These are phyloP conservation scores for Dascillus cervinus DNA, from an alignment of 2,888 invertebrate species.

Conservation along the genomic window DNA sequence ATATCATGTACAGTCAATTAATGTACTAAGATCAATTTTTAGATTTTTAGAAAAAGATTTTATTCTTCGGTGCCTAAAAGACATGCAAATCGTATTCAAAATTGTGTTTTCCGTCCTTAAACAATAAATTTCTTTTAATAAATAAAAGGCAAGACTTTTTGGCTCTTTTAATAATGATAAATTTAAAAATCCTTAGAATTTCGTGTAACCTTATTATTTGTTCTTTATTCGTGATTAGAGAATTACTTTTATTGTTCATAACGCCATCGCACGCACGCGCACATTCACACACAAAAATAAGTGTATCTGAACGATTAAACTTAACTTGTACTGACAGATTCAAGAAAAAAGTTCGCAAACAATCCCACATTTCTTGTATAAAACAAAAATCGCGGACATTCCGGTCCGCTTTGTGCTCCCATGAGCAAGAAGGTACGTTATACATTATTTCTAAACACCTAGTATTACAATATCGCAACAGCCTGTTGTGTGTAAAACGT, in stretches of 20 bases:
- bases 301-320: slow-evolving; percentile 9
- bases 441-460: slow-evolving; percentile 36
- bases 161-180: slow-evolving; percentile 22
- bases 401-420: slow-evolving; percentile 19
- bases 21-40: slow-evolving; percentile 30
- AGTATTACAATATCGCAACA: slow-evolving; percentile 42
- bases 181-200: slow-evolving; percentile 30
- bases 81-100: slow-evolving; percentile 33
- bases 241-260: slow-evolving; percentile 21
- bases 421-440: slow-evolving; percentile 29
- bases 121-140: slow-evolving; percentile 26
- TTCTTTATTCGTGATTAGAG: slow-evolving; percentile 17
- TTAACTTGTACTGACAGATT: slow-evolving; percentile 28
- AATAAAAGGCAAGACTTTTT: slow-evolving; percentile 27
- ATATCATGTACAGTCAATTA: slow-evolving; percentile 30
- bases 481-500: slow-evolving; percentile 42
- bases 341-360: too few relatives aligned
- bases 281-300: slow-evolving; percentile 22
- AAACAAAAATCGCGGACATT: too few relatives aligned
- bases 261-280: slow-evolving; percentile 22
- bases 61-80: slow-evolving; percentile 34
- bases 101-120: slow-evolving; percentile 25
- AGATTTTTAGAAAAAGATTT: slow-evolving; percentile 33
- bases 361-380: too few relatives aligned
- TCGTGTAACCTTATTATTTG: slow-evolving; percentile 22